Evolutionary conservation across 2,113 vertebrate genomes (phyloP).

Genomic region (Tetrax tetrax): DNA sequence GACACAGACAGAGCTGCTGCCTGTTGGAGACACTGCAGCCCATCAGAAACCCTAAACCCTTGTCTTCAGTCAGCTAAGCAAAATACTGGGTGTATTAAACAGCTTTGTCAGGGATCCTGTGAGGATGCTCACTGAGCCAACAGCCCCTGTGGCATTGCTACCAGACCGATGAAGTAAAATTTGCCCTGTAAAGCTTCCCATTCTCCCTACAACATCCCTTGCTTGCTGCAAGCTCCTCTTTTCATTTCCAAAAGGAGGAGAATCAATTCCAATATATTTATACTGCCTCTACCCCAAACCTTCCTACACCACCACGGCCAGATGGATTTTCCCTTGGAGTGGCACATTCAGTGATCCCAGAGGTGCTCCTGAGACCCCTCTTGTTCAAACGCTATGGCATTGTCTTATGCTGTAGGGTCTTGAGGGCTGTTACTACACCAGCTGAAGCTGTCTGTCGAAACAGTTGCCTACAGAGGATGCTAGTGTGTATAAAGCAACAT

Average conservation of each 20-base stretch:
- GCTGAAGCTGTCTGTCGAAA: background rate
- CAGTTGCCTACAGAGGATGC: background rate
- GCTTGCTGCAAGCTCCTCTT: background rate
- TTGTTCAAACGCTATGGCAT: background rate
- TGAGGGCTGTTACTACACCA: background rate
- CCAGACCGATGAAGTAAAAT: background rate
- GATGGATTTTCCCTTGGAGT: background rate
- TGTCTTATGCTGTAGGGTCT: background rate
- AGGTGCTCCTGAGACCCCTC: background rate
- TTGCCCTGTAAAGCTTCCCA: background rate
- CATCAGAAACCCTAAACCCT: background rate
- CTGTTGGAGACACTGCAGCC: background rate
- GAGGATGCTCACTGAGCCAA: background rate
- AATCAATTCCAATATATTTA: background rate
- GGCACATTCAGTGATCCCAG: background rate
- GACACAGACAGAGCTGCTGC: background rate
- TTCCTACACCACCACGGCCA: background rate
- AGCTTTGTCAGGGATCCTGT: background rate
- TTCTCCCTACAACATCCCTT: fast-evolving
- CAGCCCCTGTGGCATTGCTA: background rate
- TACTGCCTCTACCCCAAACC: background rate
- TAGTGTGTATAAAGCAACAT: background rate
- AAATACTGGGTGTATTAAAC: background rate
- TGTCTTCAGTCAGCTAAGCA: background rate
- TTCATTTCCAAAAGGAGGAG: background rate